Conservation (phyloP, 2,113 vertebrate genomes). For the Dinomys branickii region DNA sequence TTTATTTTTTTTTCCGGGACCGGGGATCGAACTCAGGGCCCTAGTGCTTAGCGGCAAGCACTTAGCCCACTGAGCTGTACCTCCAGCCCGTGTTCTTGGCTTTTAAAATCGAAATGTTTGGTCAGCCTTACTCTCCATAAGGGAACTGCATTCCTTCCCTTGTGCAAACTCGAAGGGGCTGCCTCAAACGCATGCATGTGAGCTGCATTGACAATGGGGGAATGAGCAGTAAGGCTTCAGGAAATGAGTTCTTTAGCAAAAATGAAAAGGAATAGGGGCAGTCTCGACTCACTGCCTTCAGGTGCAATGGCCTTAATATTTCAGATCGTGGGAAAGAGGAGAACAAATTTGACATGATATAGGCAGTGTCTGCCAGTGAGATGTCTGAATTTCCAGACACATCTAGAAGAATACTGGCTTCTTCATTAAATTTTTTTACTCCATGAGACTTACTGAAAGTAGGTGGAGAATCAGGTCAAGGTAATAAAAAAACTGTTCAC, state of each 20-base stretch:
- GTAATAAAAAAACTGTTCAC: neutral
- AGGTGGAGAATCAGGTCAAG: neutral
- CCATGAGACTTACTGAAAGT: neutral
- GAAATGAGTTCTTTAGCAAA: constrained; percentile 53
- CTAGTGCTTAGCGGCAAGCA: too few relatives aligned
- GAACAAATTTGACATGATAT: constrained; percentile 3
- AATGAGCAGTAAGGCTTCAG: neutral
- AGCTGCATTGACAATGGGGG: neutral
- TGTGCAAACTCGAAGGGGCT: neutral
- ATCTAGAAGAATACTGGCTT: neutral
- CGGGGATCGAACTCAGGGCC: too few relatives aligned
- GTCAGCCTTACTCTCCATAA: neutral
- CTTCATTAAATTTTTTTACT: constrained; percentile 41
- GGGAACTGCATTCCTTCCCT: neutral
- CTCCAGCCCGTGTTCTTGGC: too few relatives aligned
- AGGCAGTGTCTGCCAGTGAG: neutral
- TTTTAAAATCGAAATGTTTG: constrained; percentile 37
- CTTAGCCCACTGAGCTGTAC: too few relatives aligned
- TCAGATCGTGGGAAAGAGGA: neutral
- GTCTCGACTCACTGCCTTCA: constrained; percentile 13
- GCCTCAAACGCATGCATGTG: neutral
- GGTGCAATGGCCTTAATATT: constrained; percentile 32
- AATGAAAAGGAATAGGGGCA: neutral
- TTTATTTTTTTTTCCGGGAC: too few relatives aligned
- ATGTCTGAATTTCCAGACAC: neutral